Base-by-base conservation (phyloP, 1,140 invertebrate species). In the Megathymus violae region DNA sequence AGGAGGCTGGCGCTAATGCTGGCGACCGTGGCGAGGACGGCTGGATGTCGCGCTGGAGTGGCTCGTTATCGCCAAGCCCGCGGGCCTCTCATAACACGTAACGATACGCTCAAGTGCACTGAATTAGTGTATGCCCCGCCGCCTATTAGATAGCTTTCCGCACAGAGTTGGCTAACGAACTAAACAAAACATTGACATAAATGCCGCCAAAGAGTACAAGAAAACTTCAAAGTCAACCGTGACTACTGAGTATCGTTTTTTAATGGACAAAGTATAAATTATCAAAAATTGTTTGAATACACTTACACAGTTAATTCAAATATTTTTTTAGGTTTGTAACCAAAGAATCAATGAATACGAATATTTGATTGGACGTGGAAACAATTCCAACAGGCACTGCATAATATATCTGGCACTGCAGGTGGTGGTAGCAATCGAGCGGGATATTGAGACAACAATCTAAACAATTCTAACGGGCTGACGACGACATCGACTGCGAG, bases 1-100 rank as follows among this genome's bases (percentile, higher is more conserved):
- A n/a, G 11, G 34, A 2, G n/a, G 10, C 2, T 36, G 34, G 34
- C 34, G n/a, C 2, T 22, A n/a, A n/a, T n/a, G n/a, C 4, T 31
- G 27, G 27, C 36, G 11, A 22, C 17, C 43, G 51, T 14, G 51
- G 51, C 48, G 31, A 31, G 34, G 11, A 15, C 50, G n/a, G 58
- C 58, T 41, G 38, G 50, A 52, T 59, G 56, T 47, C 36, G 31
- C 11, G 41, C 62, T 67, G 62, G 34, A 76, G 70, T 61, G 66
- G 70, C 67, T 76, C 67, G 70, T 76, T 76, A 76, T 67, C 63
- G 61, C 46, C 25, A 58, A 22, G 36, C 46, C 58, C 62, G 59
- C 65, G 59, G 52, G 44, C 19, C 52, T 56, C 52, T 56, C 50
- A 48, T 62, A 63, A 54, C 56, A 69, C 67, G 67, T 56, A 67